Conservation (phyloP, 2,113 vertebrate genomes). For the Ctenomys sociabilis region DNA sequence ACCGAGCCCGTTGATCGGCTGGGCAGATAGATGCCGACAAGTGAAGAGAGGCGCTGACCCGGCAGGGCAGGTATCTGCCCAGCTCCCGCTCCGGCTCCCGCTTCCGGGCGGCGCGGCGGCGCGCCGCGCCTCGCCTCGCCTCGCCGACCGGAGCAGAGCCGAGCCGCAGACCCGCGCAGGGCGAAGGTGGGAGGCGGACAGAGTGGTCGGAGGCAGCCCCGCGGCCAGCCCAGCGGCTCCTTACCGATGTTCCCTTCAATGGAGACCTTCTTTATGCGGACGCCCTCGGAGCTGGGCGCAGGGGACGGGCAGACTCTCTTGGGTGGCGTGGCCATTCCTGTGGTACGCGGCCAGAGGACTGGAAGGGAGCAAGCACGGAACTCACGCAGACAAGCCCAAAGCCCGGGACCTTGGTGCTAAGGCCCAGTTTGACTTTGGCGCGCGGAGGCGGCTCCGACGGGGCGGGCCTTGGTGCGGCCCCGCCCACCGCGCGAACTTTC, state of each 20-base stretch:
- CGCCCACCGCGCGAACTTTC: neutral
- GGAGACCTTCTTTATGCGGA: conserved; percentile 89
- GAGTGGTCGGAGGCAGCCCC: too few species aligned
- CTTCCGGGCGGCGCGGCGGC: too few species aligned
- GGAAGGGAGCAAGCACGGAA: neutral
- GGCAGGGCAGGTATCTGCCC: neutral
- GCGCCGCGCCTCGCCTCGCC: too few species aligned
- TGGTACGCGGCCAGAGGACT: neutral
- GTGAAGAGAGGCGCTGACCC: too few species aligned
- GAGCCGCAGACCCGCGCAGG: too few species aligned
- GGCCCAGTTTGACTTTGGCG: conserved; percentile 80
- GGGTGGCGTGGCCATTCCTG: conserved; percentile 84
- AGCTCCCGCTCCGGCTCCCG: too few species aligned
- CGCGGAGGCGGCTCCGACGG: neutral
- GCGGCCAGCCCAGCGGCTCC: conserved; percentile 29
- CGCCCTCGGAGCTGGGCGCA: neutral
- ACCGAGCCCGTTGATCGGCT: too few species aligned
- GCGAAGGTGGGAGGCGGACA: too few species aligned
- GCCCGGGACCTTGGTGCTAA: too few species aligned
- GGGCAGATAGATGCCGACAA: too few species aligned
- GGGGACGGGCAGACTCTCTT: conserved; percentile 78
- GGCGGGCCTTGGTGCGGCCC: neutral
- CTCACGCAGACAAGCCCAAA: neutral
- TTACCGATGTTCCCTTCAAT: conserved; percentile 96
- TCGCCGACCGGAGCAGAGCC: too few species aligned